Evolutionary conservation across 30 jellyfish, hydroid and myxozoan genomes (phyloP), one percentile per base, ranked within the genome.

Genomic region (Hydra vulgaris): DNA sequence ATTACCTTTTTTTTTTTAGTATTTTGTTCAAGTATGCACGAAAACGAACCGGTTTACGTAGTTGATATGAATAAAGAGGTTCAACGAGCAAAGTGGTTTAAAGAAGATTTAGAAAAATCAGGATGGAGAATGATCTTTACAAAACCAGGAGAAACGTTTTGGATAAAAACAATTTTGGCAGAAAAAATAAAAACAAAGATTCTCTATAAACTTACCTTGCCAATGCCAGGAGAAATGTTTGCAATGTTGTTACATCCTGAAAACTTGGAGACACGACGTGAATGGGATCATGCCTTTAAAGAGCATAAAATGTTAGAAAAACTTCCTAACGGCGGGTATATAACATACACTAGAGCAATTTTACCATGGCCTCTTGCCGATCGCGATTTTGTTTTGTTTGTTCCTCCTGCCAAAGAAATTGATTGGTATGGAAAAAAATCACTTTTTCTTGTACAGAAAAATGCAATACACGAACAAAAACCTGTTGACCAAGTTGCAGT

Each of bases 321-420:
- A 7, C 27, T 70, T 70, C 76, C 76, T 8, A 70, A 70, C 27
- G 18, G 27, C 25, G 76, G 76, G 15, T 70, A 70, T 17, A 24
- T 70, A 8, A 70, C 76, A 0, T 70, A 70, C 4, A 0, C 0
- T 0, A 24, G 25, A 24, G 27, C 4, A 70, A 18, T 21, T 8
- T 7, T 18, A 70, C 27, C 76, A 12, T 70, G 76, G 76, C 76
- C 76, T 0, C 4, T 70, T 21, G 27, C 25, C 12, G 76, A 70
- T 24, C 76, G 76, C 12, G 76, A 70, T 12, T 70, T 70, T 70
- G 76, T 70, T 70, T 70, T 70, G 27, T 70, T 70, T 70, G 17
- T 70, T 21, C 76, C 76, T 0, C 4, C 76, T 70, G 76, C 18
- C 27, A 16, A 70, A 70, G 27, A 70, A 24, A 24, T 70, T 0